These are phyloP conservation scores for Chinchilla lanigera DNA, from an alignment of 2,113 vertebrate genomes.

Conservation along the genomic window DNA sequence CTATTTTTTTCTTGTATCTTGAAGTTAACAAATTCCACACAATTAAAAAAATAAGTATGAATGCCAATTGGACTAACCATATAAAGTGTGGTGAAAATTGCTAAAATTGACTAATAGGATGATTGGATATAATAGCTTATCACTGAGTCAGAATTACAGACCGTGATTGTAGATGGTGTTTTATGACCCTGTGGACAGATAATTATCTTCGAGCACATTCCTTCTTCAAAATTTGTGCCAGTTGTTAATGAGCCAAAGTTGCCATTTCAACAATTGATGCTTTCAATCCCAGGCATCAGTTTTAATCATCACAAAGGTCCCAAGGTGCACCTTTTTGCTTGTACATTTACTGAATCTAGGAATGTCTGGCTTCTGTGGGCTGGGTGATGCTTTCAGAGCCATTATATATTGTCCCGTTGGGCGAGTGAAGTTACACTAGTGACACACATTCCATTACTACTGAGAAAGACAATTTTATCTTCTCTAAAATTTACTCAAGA, in stretches of 20 bases:
- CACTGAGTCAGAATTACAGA: conserved; percentile 4
- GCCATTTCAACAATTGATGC: background rate
- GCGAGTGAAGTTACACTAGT: background rate
- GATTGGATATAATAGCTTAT: conserved; percentile 42
- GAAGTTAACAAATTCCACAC: background rate
- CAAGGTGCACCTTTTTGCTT: background rate
- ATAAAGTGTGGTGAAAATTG: background rate
- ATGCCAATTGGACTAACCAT: background rate
- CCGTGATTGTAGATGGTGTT: background rate
- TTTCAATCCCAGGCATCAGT: background rate
- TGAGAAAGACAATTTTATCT: background rate
- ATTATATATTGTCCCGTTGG: background rate
- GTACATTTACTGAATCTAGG: background rate
- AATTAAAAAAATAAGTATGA: conserved; percentile 36
- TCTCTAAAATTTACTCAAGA: background rate
- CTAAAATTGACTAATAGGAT: conserved; percentile 51
- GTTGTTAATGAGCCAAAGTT: background rate
- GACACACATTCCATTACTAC: background rate
- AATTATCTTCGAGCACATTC: conserved; percentile 47
- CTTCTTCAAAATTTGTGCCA: background rate
- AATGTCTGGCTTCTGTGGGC: background rate
- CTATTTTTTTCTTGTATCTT: background rate
- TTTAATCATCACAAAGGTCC: background rate
- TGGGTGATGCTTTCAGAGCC: background rate
- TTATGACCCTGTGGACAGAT: background rate